Base-by-base conservation (phyloP, 2,113 vertebrate species). In the Varanus komodoensis region DNA sequence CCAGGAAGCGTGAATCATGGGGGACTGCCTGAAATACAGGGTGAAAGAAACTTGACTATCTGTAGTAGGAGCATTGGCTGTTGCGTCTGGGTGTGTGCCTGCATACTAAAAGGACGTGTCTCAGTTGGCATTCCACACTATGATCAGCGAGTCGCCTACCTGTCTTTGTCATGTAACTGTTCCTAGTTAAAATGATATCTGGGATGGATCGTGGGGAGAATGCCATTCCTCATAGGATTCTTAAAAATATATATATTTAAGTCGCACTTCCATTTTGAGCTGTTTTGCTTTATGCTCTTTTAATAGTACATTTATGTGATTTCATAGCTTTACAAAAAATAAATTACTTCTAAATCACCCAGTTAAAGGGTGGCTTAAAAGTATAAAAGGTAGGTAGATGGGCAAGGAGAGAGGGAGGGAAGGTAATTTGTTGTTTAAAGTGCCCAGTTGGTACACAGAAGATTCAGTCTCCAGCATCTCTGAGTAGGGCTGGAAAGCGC, bases 201-300 rank as follows among this genome's bases (percentile, higher is more conserved):
- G 69, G 27, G 27, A 8, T 9, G 69, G 1, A 8, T 27, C 29
- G 17, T 34, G 75, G 3, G 21, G 68, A 27, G 25, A 29, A n/a
- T 82, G 52, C 34, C 52, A 32, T 86, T 17, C 5, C 74, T 61
- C 34, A 85, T 86, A 75, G 25, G 52, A 61, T 44, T 44, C 75
- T 17, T 61, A 29, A 25, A n/a, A 3, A 34, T 74, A 61, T 87
- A 71, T 84, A 44, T 44, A 44, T 94, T 92, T 74, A 83, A 84
- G 54, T 67, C 57, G 27, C 23, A 34, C 2, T 64, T 82, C 38
- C 27, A 38, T 12, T 57, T 57, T 57, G 54, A 57, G 54, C 54
- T 57, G 12, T 57, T 57, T 57, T 57, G 12, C 12, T 57, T 57
- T 57, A 12, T 57, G 54, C 12, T 57, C 54, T 12, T 57, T 57